Evolutionary conservation across 2,797 vertebrate genomes (phyloP).

Genomic region (Poeciliopsis presidionis): DNA sequence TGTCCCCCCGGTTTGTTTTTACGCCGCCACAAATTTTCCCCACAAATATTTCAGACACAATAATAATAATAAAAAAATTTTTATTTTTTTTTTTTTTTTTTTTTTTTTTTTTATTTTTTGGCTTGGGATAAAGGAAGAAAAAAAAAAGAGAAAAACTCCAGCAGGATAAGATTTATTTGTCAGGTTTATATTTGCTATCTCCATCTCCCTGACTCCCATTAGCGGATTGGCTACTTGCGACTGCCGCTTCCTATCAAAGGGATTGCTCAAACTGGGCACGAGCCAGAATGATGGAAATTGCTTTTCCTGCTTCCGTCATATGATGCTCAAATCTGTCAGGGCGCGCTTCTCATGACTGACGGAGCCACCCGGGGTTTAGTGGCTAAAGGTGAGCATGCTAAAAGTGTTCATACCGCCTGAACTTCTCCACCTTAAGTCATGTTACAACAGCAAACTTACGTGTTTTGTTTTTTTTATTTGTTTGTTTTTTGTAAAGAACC

Average conservation of each 20-base stretch:
- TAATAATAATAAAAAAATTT: no score
- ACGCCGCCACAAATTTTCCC: no score
- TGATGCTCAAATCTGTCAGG: conserved; percentile 24
- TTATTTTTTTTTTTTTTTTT: not conserved
- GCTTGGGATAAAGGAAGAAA: not conserved
- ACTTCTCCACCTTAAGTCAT: not conserved
- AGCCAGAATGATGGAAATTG: conserved; percentile 61
- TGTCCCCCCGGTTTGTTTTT: no score
- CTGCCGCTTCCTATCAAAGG: conserved; percentile 53
- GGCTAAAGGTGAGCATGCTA: not conserved
- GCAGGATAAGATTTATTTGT: conserved; percentile 44
- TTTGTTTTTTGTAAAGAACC: no score
- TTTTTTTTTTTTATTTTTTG: not conserved
- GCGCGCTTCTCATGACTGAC: conserved; percentile 48
- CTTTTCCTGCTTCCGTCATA: conserved; percentile 57
- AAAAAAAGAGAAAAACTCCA: conserved; percentile 8
- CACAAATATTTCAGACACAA: no score
- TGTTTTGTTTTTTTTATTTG: no score
- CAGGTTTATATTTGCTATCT: conserved; percentile 44
- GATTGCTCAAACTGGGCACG: conserved; percentile 40
- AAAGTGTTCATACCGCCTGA: not conserved
- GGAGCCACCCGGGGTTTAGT: not conserved
- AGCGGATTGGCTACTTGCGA: conserved; percentile 52
- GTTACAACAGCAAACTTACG: not conserved
- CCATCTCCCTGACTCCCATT: conserved; percentile 39